Conservation (phyloP, 2,113 vertebrate genomes). For the Callorhinus ursinus region DNA sequence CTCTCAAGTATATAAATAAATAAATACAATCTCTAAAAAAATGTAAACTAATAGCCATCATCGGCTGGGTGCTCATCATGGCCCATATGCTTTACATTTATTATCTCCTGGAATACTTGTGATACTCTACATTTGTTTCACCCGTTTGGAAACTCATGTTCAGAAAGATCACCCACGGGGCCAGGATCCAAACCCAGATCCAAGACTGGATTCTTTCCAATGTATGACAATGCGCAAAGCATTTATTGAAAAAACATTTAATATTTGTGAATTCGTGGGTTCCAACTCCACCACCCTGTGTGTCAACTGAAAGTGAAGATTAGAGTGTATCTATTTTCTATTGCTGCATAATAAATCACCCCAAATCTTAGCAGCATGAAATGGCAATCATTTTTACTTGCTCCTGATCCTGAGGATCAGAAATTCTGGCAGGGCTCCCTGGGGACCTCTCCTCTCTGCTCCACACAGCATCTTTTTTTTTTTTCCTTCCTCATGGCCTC, state of each 20-base stretch:
- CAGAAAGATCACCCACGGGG: neutral
- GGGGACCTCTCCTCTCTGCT: neutral
- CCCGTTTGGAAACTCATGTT: neutral
- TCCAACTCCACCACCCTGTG: neutral
- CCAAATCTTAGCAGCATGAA: neutral
- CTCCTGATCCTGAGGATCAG: neutral
- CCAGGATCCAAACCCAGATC: conserved; percentile 27
- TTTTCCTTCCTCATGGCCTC: neutral
- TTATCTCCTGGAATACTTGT: neutral
- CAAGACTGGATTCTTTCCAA: neutral
- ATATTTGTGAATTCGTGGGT: neutral
- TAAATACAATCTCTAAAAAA: neutral
- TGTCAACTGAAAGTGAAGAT: neutral
- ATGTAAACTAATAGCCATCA: neutral
- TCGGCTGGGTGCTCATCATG: neutral
- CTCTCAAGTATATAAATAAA: no score
- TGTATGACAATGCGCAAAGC: neutral
- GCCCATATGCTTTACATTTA: neutral
- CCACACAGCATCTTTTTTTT: neutral
- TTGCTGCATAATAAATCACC: neutral
- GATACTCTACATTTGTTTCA: neutral
- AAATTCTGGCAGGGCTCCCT: neutral
- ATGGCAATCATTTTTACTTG: neutral
- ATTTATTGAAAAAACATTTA: conserved; percentile 25
- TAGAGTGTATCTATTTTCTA: neutral